These are phyloP conservation scores for Ophioderma brevispina DNA, from an alignment of 35 echinoderm and acorn worm species.

Conservation along the genomic window DNA sequence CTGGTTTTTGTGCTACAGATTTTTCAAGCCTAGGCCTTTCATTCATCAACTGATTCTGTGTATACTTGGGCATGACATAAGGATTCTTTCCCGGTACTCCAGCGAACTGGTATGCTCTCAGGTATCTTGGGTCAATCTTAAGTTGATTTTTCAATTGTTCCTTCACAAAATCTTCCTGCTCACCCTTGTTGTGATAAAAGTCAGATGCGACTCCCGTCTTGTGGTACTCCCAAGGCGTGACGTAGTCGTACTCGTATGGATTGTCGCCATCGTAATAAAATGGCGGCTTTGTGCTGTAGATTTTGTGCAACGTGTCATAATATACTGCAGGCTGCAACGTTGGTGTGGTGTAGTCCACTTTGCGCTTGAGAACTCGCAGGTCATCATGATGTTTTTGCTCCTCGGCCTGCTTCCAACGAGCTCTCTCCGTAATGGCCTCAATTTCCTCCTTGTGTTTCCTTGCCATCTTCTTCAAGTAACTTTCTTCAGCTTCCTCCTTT, in stretches of 20 bases:
- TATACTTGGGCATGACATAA: constrained; percentile 73
- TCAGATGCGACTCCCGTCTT: constrained; percentile 76
- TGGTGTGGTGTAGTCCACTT: constrained; percentile 86
- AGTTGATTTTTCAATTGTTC: background rate
- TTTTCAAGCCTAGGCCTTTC: constrained; percentile 42
- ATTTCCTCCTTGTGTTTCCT: constrained; percentile 59
- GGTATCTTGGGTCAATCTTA: background rate
- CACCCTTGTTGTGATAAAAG: constrained; percentile 59
- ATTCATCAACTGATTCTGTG: constrained; percentile 48
- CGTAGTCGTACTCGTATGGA: constrained; percentile 92
- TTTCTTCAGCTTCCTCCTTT: constrained; percentile 34
- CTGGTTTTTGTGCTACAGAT: constrained; percentile 49
- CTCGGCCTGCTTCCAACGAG: constrained; percentile 94
- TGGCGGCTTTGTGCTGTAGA: constrained; percentile 84
- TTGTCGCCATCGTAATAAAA: constrained; percentile 97
- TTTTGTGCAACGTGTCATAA: constrained; percentile 94
- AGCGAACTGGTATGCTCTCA: constrained; percentile 58
- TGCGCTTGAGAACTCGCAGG: constrained; percentile 74
- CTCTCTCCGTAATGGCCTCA: constrained; percentile 59
- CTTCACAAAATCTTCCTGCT: constrained; percentile 15
- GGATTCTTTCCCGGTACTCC: constrained; percentile 81
- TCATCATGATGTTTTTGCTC: constrained; percentile 89
- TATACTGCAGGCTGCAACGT: constrained; percentile 77
- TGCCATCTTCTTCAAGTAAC: constrained; percentile 80
- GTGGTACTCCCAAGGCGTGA: constrained; percentile 94